phyloP scores from a whole-genome alignment of 2,113 vertebrate species.

The Canis aureus region DNA sequence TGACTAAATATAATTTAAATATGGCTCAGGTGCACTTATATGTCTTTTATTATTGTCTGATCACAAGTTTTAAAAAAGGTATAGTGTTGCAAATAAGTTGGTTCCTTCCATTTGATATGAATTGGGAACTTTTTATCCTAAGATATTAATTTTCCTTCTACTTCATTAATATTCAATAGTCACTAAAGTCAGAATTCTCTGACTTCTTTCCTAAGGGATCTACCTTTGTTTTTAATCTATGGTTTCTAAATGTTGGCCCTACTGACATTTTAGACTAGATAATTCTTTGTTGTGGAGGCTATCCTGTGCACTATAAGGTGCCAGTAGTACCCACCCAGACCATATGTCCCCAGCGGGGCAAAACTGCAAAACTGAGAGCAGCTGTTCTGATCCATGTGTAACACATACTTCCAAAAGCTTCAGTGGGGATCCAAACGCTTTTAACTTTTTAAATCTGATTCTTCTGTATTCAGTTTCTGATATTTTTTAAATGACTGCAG shows the following conservation, averaged over 20 bases:
- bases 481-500: conserved; percentile 1
- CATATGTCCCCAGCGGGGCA: neutral
- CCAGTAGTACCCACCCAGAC: neutral
- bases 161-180: conserved; percentile 43
- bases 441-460: neutral
- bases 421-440: neutral
- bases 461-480: conserved; percentile 26
- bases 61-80: neutral
- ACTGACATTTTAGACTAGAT: neutral
- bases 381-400: neutral
- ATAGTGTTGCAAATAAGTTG: neutral
- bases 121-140: neutral
- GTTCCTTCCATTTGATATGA: conserved; percentile 13
- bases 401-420: neutral
- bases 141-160: neutral
- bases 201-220: neutral
- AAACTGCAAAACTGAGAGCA: neutral
- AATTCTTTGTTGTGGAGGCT: neutral
- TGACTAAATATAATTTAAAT: neutral
- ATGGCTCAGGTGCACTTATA: neutral
- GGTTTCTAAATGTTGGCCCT: neutral
- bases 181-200: neutral
- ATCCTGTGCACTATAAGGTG: neutral
- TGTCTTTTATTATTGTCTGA: neutral
- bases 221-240: neutral